A percentile compares a stretch with the other conserved stretches of the same genome.
Evolutionary conservation across 2,113 vertebrate genomes (phyloP).

Genomic region (Grammomys dolichurus): DNA sequence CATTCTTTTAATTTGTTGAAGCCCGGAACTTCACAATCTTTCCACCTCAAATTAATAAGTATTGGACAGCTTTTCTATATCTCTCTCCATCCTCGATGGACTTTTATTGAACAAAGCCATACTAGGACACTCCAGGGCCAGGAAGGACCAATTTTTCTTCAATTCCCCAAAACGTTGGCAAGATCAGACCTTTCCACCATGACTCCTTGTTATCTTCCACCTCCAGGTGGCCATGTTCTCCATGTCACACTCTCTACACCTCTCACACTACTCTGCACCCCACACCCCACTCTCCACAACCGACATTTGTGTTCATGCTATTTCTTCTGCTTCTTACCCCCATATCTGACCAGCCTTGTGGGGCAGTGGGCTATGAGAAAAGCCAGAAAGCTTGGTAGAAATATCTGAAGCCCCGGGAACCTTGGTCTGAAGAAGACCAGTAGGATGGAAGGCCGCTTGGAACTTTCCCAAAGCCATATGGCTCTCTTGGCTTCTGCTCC

Average conservation of each 20-base stretch:
- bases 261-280: neutral
- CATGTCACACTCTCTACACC: too few species aligned
- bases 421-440: too few species aligned
- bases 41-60: constrained; percentile 65
- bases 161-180: neutral
- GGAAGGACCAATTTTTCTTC: neutral
- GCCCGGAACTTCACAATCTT: constrained; percentile 47
- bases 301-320: neutral
- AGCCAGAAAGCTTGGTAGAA: too few species aligned
- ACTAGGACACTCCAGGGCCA: neutral
- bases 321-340: neutral
- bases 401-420: too few species aligned
- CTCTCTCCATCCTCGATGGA: constrained; percentile 59
- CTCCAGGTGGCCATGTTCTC: neutral
- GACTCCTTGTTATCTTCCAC: neutral
- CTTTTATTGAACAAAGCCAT: constrained; percentile 58
- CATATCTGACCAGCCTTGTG: neutral
- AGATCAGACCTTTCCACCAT: neutral
- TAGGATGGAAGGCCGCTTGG: too few species aligned
- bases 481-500: too few species aligned
- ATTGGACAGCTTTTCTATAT: constrained; percentile 63
- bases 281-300: neutral
- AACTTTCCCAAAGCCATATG: too few species aligned
- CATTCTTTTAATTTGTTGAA: constrained; percentile 74
- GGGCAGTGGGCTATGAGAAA: too few species aligned